A percentile compares a stretch with the other conserved stretches of the same genome.
These are phyloP conservation scores for Polyommatus iphigenia DNA, from an alignment of 2,888 invertebrate species.

Conservation along the genomic window DNA sequence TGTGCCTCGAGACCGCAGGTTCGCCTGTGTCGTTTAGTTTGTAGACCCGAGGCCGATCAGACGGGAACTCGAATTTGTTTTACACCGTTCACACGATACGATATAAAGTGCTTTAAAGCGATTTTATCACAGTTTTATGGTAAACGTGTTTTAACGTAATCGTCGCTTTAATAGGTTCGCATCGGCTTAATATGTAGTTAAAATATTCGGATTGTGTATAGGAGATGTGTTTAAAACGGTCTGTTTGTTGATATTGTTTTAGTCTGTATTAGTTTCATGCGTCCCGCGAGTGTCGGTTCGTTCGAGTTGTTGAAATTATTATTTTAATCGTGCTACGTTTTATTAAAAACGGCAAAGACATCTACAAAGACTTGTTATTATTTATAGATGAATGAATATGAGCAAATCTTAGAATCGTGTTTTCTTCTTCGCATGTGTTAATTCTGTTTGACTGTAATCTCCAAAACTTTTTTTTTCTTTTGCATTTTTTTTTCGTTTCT, in stretches of 20 bases:
- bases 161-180: constrained; percentile 42
- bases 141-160: constrained; percentile 44
- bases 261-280: constrained; percentile 24
- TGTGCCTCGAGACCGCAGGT: constrained; percentile 37
- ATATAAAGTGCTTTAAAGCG: constrained; percentile 39
- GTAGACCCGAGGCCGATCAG: constrained; percentile 29
- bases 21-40: constrained; percentile 35
- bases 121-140: constrained; percentile 40
- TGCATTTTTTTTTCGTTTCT: not conserved
- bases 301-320: constrained; percentile 31
- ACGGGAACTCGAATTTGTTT: constrained; percentile 32
- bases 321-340: constrained; percentile 27
- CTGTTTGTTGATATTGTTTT: constrained; percentile 34
- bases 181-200: constrained; percentile 42
- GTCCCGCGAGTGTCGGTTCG: constrained; percentile 24
- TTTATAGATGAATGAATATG: constrained; percentile 24
- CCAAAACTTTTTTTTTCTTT: not conserved
- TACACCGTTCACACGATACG: constrained; percentile 30
- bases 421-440: constrained; percentile 27
- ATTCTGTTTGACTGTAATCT: not conserved
- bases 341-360: constrained; percentile 22
- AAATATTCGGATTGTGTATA: constrained; percentile 33
- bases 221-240: constrained; percentile 34
- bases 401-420: constrained; percentile 9
- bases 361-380: constrained; percentile 28